These are phyloP conservation scores for Caenorhabditis zanzibari DNA, from an alignment of 2,888 invertebrate species.

Conservation along the genomic window DNA sequence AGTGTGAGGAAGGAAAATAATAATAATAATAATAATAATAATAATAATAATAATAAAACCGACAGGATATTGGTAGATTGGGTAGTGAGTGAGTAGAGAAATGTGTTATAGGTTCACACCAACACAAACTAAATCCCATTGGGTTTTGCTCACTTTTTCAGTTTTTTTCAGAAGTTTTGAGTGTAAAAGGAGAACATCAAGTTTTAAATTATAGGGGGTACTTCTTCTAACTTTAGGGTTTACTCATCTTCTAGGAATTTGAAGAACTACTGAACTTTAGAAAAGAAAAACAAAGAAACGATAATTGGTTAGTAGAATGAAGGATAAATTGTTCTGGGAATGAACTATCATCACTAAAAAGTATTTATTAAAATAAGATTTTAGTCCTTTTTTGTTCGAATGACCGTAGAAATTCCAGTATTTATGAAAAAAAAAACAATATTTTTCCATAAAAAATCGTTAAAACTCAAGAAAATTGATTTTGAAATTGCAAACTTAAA, in stretches of 20 bases:
- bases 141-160: background rate
- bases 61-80: slow-evolving; percentile 9
- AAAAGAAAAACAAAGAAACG: background rate
- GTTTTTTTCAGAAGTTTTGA: background rate
- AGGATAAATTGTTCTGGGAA: background rate
- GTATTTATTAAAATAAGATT: no score
- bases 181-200: background rate
- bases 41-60: background rate
- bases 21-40: slow-evolving; percentile 4
- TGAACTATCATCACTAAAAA: no score
- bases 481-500: no score
- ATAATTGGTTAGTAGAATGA: slow-evolving; percentile 19
- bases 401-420: no score
- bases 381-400: no score
- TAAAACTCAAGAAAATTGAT: no score
- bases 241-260: background rate
- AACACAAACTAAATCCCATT: background rate
- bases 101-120: background rate
- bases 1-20: background rate
- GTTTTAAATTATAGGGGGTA: background rate
- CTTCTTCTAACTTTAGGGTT: background rate
- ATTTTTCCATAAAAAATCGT: no score
- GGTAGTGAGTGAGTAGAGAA: background rate
- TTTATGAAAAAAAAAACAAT: no score
- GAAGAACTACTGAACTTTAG: background rate